A percentile compares a stretch with the other conserved stretches of the same genome.
These are phyloP conservation scores for Anoncus sp. DNA, from an alignment of 2,888 invertebrate genomes.

Conservation along the genomic window DNA sequence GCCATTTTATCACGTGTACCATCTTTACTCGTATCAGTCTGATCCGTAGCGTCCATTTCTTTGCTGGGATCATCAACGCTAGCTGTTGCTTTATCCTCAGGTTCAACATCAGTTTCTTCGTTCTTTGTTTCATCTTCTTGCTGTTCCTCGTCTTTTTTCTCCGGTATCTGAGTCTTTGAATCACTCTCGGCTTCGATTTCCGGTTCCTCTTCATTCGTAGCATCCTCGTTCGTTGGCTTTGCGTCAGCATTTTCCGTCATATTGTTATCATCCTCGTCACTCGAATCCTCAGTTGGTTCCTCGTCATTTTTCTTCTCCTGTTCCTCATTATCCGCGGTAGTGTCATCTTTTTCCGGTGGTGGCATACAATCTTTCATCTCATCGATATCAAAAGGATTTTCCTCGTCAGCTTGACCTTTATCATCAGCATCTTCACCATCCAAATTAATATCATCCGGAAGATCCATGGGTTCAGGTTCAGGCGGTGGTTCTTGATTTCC, in stretches of 20 bases:
- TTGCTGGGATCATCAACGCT: conserved; percentile 80
- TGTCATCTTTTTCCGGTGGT: conserved; percentile 79
- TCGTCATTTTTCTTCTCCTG: conserved; percentile 80
- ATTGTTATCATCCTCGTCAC: conserved; percentile 82
- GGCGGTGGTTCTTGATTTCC: conserved; percentile 91
- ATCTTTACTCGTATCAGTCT: conserved; percentile 82
- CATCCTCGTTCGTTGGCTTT: conserved; percentile 67
- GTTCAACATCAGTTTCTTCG: conserved; percentile 73
- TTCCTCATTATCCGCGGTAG: conserved; percentile 78
- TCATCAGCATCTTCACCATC: conserved; percentile 89
- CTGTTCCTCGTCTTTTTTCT: conserved; percentile 83
- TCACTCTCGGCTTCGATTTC: conserved; percentile 76
- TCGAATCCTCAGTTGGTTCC: conserved; percentile 79
- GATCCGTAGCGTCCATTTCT: conserved; percentile 83
- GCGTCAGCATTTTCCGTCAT: conserved; percentile 71
- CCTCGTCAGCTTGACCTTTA: conserved; percentile 86
- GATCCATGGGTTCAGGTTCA: conserved; percentile 94
- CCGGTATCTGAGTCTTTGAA: conserved; percentile 71
- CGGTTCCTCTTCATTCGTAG: conserved; percentile 71
- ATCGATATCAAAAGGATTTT: conserved; percentile 95
- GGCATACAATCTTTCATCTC: conserved; percentile 86
- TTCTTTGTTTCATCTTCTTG: conserved; percentile 83
- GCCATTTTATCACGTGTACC: conserved; percentile 81
- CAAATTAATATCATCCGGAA: conserved; percentile 94
- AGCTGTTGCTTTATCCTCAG: conserved; percentile 74